Evolutionary conservation across 2,888 invertebrate species (phyloP).

Genomic region (Chirona hameri): DNA sequence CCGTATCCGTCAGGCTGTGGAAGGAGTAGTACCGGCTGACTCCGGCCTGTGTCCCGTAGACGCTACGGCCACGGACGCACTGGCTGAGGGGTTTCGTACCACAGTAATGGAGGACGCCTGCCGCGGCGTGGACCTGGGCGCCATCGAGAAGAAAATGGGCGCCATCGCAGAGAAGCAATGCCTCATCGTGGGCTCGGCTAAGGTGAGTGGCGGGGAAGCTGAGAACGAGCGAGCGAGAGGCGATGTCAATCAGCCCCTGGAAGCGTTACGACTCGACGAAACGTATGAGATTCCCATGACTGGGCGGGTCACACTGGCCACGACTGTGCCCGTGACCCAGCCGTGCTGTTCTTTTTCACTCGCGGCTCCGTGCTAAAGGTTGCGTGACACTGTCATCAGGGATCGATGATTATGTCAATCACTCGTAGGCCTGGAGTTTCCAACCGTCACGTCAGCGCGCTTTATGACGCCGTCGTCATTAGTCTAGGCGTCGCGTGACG

Average conservation of each 20-base stretch:
- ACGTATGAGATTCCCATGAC: no score
- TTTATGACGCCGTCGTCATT: background rate
- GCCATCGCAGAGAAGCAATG: slow-evolving; percentile 71
- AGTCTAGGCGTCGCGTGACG: background rate
- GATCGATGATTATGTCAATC: background rate
- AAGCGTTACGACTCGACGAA: no score
- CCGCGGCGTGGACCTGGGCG: slow-evolving; percentile 78
- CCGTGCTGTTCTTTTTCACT: background rate
- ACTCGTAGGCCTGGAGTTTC: background rate
- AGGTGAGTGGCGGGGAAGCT: slow-evolving; percentile 50
- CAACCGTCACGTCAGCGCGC: background rate
- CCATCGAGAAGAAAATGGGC: slow-evolving; percentile 77
- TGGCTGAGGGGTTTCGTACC: slow-evolving; percentile 87
- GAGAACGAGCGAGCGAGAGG: no score
- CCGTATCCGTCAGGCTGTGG: background rate
- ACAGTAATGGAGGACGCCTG: slow-evolving; percentile 85
- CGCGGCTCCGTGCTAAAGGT: no score
- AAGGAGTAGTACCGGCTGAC: background rate
- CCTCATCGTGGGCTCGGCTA: slow-evolving; percentile 71
- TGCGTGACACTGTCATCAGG: no score
- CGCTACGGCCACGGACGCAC: slow-evolving; percentile 80
- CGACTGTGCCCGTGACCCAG: background rate
- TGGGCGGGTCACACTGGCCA: no score
- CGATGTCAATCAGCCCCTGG: no score
- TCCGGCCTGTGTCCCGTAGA: slow-evolving; percentile 51